Percentiles rank a stretch among this genome's conserved stretches.
Conservation (phyloP, 2,797 vertebrate species). For the Heterohyrax brucei region DNA sequence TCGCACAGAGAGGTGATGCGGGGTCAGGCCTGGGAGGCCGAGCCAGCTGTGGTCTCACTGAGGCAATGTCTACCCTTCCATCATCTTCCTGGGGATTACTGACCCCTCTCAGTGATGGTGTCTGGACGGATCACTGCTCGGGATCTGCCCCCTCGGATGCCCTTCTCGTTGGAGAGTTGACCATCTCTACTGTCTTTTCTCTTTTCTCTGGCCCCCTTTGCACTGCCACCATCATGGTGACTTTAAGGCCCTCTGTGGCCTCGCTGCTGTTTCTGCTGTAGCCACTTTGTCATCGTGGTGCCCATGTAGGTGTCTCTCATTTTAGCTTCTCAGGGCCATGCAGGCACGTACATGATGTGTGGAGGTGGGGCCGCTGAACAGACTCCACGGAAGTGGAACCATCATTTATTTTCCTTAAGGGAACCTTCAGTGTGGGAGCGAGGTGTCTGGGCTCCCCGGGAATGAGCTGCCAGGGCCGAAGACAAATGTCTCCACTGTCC, state of each 20-base stretch:
- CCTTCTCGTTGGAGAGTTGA: neutral
- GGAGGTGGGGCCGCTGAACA: neutral
- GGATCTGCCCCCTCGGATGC: no score
- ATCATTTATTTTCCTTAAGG: neutral
- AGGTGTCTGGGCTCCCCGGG: neutral
- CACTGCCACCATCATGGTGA: neutral
- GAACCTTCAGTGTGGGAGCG: constrained; percentile 7
- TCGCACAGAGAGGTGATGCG: neutral
- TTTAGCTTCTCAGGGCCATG: neutral
- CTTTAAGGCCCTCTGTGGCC: neutral
- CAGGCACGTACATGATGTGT: no score
- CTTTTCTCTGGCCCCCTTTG: neutral
- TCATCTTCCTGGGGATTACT: neutral
- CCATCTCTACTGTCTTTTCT: neutral
- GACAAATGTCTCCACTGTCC: neutral
- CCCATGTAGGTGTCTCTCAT: neutral
- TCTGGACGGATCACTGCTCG: neutral
- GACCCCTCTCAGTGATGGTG: neutral
- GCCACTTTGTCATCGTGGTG: neutral
- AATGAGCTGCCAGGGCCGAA: neutral
- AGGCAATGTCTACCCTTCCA: neutral
- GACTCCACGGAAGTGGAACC: neutral
- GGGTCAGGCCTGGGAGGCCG: neutral
- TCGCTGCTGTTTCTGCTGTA: neutral
- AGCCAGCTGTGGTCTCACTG: neutral